phyloP scores from a whole-genome alignment of 2,113 vertebrate genomes.

The Marmota flaviventris region DNA sequence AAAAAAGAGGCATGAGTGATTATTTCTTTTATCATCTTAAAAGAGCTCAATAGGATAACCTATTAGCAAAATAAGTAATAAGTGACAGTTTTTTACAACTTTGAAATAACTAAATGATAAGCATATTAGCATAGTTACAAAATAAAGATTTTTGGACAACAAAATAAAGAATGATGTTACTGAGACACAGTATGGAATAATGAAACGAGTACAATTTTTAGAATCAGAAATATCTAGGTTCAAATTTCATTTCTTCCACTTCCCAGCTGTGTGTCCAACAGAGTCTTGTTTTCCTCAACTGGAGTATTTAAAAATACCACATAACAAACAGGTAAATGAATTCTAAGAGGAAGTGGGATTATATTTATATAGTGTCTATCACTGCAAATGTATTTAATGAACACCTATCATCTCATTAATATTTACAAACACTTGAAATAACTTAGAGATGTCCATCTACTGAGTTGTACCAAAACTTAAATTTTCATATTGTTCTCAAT shows the following conservation, averaged over 20 bases:
- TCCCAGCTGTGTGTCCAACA: background rate
- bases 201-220: background rate
- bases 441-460: background rate
- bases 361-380: background rate
- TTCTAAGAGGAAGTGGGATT: background rate
- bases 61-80: slow-evolving; percentile 7
- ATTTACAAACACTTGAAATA: background rate
- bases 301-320: background rate
- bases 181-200: background rate
- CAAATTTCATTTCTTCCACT: background rate
- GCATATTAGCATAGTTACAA: background rate
- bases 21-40: slow-evolving; percentile 24
- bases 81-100: background rate
- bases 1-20: background rate
- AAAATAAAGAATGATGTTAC: background rate
- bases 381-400: background rate
- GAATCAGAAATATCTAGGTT: background rate
- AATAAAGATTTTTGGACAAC: background rate
- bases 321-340: background rate
- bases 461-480: background rate
- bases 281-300: background rate
- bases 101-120: slow-evolving; percentile 36
- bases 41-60: background rate
- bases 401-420: background rate
- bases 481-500: background rate